phyloP scores from a whole-genome alignment of 2,113 vertebrate genomes.

The Dipodomys merriami region DNA sequence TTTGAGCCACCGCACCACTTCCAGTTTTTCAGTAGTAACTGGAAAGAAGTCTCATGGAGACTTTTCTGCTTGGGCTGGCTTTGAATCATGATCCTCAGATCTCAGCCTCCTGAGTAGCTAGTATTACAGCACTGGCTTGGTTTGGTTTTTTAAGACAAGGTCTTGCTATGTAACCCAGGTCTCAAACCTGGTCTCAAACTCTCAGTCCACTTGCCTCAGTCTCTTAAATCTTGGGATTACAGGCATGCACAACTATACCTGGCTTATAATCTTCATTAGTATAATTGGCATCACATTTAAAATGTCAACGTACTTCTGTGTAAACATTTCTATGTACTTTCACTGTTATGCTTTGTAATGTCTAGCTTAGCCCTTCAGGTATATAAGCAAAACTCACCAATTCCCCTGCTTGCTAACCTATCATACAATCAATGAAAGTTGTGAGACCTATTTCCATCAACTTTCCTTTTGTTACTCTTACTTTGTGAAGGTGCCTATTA shows the following conservation, averaged over 20 bases:
- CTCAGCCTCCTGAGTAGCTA: neutral
- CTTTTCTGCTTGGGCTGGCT: too few species aligned
- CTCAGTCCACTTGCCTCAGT: too few species aligned
- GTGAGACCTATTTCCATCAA: neutral
- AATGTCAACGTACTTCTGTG: neutral
- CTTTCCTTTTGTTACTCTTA: neutral
- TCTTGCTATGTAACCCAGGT: too few species aligned
- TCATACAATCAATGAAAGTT: neutral
- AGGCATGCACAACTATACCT: too few species aligned
- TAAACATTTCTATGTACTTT: neutral
- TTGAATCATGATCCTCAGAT: neutral
- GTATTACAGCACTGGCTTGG: too few species aligned
- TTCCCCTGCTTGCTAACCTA: neutral
- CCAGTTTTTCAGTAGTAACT: too few species aligned
- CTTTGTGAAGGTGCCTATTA: neutral
- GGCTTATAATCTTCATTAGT: neutral
- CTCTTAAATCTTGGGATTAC: too few species aligned
- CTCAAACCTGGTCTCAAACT: too few species aligned
- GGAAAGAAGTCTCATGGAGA: too few species aligned
- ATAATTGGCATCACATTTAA: constrained; percentile 11
- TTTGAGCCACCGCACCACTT: too few species aligned
- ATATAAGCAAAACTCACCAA: neutral
- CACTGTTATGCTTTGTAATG: neutral
- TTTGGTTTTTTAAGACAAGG: too few species aligned
- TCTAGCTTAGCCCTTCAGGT: neutral